A percentile compares a stretch with the other conserved stretches of the same genome.
Evolutionary conservation across 2,888 invertebrate genomes (phyloP).

Genomic region (Masnerella sp.): DNA sequence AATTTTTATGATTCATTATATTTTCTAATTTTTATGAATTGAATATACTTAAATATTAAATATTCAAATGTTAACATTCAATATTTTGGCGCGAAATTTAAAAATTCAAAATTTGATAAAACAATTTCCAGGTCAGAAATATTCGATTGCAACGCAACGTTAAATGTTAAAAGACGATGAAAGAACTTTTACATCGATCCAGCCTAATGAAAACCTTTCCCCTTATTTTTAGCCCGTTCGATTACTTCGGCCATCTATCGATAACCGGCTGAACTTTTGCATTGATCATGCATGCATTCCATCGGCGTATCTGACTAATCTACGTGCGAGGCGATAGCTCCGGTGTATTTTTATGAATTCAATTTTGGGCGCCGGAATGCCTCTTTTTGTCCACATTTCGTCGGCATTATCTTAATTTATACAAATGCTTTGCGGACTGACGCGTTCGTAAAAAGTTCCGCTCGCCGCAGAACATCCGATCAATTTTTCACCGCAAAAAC

Average conservation of each 20-base stretch:
- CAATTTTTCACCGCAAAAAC: constrained; percentile 33
- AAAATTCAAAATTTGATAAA: no score
- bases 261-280: constrained; percentile 40
- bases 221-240: constrained; percentile 26
- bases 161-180: no score
- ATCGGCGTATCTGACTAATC: constrained; percentile 35
- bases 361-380: constrained; percentile 33
- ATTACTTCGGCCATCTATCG: constrained; percentile 37
- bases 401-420: constrained; percentile 55
- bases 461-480: no score
- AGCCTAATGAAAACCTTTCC: not conserved
- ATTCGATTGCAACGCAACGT: no score
- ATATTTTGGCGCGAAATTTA: not conserved
- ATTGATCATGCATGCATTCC: constrained; percentile 31
- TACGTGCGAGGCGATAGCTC: constrained; percentile 13
- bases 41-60: no score
- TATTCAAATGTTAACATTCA: no score
- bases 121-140: no score
- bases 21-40: no score
- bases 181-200: no score
- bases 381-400: constrained; percentile 32
- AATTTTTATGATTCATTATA: no score
- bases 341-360: constrained; percentile 40
- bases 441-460: constrained; percentile 34
- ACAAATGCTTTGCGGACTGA: constrained; percentile 41